These are phyloP conservation scores for Phalloptychus januarius DNA, from an alignment of 2,797 vertebrate species.

Conservation along the genomic window DNA sequence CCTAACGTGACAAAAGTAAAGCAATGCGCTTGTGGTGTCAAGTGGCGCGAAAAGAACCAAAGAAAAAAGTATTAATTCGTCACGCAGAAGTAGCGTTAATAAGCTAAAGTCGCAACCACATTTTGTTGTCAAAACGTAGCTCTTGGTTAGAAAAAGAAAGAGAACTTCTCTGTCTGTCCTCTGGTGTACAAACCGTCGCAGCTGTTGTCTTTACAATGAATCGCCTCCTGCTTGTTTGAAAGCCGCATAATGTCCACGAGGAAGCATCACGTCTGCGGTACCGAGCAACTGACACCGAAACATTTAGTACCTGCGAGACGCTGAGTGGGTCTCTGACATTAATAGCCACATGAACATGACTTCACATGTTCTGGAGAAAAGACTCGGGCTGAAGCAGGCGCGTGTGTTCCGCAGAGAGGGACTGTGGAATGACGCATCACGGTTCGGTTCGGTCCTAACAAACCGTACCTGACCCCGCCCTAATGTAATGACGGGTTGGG, in stretches of 20 bases:
- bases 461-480: constrained; percentile 15
- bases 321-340: constrained; percentile 7
- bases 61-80: not conserved
- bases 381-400: not conserved
- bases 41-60: not conserved
- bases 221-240: constrained; percentile 24
- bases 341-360: constrained; percentile 17
- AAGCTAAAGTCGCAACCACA: not conserved
- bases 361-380: constrained; percentile 15
- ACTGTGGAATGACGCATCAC: not conserved
- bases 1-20: not conserved
- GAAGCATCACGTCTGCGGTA: constrained; percentile 1
- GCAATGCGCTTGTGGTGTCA: not conserved
- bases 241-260: constrained; percentile 28
- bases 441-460: not conserved
- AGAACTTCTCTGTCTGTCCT: not conserved
- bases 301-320: not conserved
- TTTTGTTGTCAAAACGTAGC: not conserved
- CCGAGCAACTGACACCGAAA: constrained; percentile 22
- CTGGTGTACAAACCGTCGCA: constrained; percentile 20
- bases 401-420: not conserved
- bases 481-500: constrained; percentile 7
- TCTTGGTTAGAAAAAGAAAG: not conserved
- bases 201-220: constrained; percentile 30
- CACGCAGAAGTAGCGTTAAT: not conserved